Evolutionary conservation across 2,888 invertebrate genomes (phyloP).

Genomic region (Drosophila borealis): DNA sequence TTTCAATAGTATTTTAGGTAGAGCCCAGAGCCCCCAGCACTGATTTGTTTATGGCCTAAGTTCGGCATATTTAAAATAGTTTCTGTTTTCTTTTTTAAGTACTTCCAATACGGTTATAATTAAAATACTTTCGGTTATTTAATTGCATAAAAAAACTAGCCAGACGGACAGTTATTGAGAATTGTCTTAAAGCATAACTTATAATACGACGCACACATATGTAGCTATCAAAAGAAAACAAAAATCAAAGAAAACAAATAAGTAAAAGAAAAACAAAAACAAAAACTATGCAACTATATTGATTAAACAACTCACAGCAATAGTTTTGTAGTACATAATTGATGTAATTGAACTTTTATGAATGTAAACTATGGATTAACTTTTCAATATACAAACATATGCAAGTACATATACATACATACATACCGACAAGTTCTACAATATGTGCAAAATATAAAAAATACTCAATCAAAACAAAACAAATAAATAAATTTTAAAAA

Average conservation of each 20-base stretch:
- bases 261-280: constrained; percentile 10
- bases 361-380: constrained; percentile 79
- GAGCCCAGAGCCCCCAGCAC: constrained; percentile 64
- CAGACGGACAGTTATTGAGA: constrained; percentile 29
- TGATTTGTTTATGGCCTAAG: constrained; percentile 69
- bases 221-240: constrained; percentile 45
- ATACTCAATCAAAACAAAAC: constrained; percentile 40
- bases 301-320: constrained; percentile 64
- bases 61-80: constrained; percentile 37
- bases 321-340: constrained; percentile 78
- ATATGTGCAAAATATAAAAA: constrained; percentile 51
- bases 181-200: constrained; percentile 60
- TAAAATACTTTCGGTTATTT: constrained; percentile 62
- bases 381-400: constrained; percentile 56
- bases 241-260: constrained; percentile 13
- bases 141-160: constrained; percentile 57
- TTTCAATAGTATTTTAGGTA: constrained; percentile 40
- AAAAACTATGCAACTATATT: constrained; percentile 47
- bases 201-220: constrained; percentile 48
- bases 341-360: constrained; percentile 82
- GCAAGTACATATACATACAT: constrained; percentile 53
- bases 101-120: constrained; percentile 15
- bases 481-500: constrained; percentile 16
- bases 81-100: constrained; percentile 58
- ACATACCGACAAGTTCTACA: constrained; percentile 50